These are phyloP conservation scores for Megalurothrips usitatus DNA, from an alignment of 2,888 invertebrate species.

Conservation along the genomic window DNA sequence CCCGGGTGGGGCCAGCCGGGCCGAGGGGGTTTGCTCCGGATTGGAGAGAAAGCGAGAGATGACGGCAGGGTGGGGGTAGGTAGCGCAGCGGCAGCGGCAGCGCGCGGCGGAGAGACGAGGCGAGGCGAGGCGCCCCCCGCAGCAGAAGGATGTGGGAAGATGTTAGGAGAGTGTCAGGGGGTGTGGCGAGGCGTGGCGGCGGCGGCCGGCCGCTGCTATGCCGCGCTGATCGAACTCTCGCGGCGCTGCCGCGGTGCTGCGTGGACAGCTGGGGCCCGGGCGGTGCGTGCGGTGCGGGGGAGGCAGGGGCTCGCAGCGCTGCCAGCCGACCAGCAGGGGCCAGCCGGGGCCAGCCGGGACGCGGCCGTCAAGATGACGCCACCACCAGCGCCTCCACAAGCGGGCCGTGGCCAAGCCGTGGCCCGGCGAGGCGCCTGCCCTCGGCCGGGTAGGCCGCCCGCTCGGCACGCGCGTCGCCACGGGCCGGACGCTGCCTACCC, in stretches of 20 bases:
- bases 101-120: neutral
- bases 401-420: no score
- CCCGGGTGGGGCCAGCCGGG: neutral
- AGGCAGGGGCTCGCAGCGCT: neutral
- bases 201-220: no score
- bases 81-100: neutral
- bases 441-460: no score
- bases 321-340: neutral
- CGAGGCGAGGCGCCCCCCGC: neutral
- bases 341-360: neutral
- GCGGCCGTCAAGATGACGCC: neutral
- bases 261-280: no score
- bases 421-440: no score
- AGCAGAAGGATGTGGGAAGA: conserved; percentile 24
- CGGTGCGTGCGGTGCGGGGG: neutral
- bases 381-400: no score
- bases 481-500: no score
- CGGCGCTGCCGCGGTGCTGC: no score
- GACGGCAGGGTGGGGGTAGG: neutral
- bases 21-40: neutral
- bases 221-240: no score
- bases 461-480: no score
- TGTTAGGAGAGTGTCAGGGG: conserved; percentile 18
- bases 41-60: conserved; percentile 6
- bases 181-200: neutral